Evolutionary conservation across 1,140 invertebrate genomes (phyloP).

Genomic region (Sarcophaga bullata): DNA sequence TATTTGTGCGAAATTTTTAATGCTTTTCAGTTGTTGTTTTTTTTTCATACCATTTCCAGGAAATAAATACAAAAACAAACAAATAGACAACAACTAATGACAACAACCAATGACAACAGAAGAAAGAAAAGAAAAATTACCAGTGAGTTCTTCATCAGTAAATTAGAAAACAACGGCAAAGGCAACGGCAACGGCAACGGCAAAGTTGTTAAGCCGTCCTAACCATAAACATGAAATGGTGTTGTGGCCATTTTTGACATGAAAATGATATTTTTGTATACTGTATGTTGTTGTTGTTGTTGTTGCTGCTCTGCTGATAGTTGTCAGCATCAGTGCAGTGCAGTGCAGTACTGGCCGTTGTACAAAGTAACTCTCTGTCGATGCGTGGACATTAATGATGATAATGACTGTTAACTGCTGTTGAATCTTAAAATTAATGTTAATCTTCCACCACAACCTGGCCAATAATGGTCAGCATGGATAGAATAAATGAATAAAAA

Average conservation of each 20-base stretch:
- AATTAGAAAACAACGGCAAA: conserved; percentile 14
- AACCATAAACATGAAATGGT: conserved; percentile 15
- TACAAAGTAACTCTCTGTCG: neutral
- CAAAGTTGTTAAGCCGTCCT: conserved; percentile 8
- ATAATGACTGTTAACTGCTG: conserved; percentile 45
- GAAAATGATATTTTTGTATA: conserved; percentile 2
- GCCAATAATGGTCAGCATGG: neutral
- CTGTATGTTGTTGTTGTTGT: neutral
- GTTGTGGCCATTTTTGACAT: conserved; percentile 12
- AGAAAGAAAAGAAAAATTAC: no score
- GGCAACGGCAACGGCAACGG: neutral
- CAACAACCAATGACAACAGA: no score
- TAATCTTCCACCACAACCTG: neutral
- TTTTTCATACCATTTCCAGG: neutral
- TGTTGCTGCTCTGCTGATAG: neutral
- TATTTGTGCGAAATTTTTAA: conserved; percentile 22
- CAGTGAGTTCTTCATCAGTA: neutral
- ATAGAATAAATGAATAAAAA: neutral
- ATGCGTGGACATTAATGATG: conserved; percentile 44
- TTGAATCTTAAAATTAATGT: conserved; percentile 43
- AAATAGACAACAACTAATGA: neutral
- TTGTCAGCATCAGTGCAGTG: no score
- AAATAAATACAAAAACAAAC: neutral
- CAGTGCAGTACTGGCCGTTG: no score
- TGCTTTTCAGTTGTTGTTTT: neutral